Evolutionary conservation across 2,797 vertebrate species (phyloP).

Genomic region (Peromyscus eremicus): DNA sequence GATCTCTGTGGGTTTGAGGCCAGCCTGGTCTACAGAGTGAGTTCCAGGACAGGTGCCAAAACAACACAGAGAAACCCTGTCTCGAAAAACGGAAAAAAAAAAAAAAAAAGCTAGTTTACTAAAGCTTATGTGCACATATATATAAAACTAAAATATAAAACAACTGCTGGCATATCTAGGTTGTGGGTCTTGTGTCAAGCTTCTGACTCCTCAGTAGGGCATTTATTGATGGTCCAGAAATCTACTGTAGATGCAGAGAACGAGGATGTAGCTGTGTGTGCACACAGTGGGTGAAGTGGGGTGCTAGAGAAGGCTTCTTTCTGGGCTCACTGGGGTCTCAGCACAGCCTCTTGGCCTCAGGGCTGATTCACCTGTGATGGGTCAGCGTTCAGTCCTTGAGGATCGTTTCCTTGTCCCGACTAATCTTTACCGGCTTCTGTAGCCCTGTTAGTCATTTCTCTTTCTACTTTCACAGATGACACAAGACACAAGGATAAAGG

Average conservation of each 20-base stretch:
- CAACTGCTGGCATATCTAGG: neutral
- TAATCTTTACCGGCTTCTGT: neutral
- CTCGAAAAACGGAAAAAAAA: too few species aligned
- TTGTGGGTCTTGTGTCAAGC: neutral
- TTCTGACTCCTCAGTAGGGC: neutral
- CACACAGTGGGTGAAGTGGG: neutral
- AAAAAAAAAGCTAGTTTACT: neutral
- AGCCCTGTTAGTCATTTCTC: neutral
- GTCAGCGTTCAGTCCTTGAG: neutral
- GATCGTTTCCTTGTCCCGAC: neutral
- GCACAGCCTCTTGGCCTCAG: neutral
- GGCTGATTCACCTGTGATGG: neutral
- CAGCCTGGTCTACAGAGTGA: too few species aligned
- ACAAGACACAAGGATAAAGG: neutral
- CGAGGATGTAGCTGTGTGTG: neutral
- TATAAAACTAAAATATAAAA: neutral
- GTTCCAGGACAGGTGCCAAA: too few species aligned
- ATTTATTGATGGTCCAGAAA: neutral
- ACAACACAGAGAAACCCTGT: too few species aligned
- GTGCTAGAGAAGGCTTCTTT: neutral
- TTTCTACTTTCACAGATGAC: neutral
- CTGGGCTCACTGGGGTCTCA: neutral
- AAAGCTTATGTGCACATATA: neutral
- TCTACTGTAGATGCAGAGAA: neutral
- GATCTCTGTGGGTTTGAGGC: too few species aligned